phyloP scores from a whole-genome alignment of 2,797 vertebrate genomes.

The Neomorphus geoffroyi region DNA sequence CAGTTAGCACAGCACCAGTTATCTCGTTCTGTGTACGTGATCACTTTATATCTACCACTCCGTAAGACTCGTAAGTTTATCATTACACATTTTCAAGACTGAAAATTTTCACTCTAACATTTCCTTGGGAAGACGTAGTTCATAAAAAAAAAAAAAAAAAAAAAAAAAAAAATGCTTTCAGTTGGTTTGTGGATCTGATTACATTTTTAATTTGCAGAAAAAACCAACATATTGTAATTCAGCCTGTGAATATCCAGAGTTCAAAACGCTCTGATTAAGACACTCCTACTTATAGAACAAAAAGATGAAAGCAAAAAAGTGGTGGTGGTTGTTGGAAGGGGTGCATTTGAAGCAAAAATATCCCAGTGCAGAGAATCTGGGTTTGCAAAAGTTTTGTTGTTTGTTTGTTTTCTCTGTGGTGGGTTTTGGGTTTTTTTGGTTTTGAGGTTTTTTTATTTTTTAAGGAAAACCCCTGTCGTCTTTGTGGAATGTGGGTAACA shows the following conservation, averaged over 20 bases:
- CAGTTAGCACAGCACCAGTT: background rate
- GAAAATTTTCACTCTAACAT: background rate
- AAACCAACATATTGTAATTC: background rate
- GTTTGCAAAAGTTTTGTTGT: slow-evolving; percentile 17
- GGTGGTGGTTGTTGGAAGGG: background rate
- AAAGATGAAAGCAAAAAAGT: fast-evolving
- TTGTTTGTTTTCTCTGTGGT: background rate
- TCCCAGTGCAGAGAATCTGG: background rate
- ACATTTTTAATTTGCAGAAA: background rate
- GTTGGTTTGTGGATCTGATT: background rate
- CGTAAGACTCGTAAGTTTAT: background rate
- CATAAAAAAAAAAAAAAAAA: background rate
- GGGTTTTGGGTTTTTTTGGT: background rate
- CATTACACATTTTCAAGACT: background rate
- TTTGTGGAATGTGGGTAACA: slow-evolving; percentile 71
- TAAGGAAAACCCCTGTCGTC: slow-evolving; percentile 44
- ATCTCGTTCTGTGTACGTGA: background rate
- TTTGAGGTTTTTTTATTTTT: background rate
- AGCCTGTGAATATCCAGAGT: background rate
- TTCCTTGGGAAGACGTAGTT: background rate
- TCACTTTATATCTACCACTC: background rate
- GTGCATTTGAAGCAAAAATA: background rate
- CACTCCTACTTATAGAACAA: background rate
- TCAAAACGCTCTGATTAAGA: background rate
- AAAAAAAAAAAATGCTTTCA: background rate